These are phyloP conservation scores for Stictocephala bisonia DNA, from an alignment of 2,888 invertebrate genomes.

Conservation along the genomic window DNA sequence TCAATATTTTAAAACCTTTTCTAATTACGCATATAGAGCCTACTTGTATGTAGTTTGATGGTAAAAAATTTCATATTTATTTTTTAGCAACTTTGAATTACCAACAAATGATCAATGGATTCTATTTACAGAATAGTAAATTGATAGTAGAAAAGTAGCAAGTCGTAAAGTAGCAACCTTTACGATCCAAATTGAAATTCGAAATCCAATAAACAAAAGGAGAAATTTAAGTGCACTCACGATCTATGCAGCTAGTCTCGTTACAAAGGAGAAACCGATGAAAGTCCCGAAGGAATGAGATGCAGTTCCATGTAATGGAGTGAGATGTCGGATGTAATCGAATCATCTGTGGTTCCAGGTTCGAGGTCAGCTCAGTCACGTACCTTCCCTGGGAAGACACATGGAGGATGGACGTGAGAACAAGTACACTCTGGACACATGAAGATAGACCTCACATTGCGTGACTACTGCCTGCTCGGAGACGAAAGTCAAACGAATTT, in stretches of 20 bases:
- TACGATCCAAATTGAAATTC: too few relatives aligned
- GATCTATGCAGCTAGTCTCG: conserved; percentile 22
- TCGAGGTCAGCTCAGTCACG: conserved; percentile 36
- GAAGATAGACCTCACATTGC: not conserved
- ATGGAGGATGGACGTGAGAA: conserved; percentile 38
- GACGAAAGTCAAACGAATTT: conserved; percentile 13
- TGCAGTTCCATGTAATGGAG: conserved; percentile 27
- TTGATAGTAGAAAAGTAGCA: too few relatives aligned
- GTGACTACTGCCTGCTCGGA: not conserved
- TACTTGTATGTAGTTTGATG: too few relatives aligned
- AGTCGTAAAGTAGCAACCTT: too few relatives aligned
- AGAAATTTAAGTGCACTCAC: too few relatives aligned
- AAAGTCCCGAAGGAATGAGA: not conserved
- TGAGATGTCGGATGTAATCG: conserved; percentile 31
- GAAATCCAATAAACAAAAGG: too few relatives aligned
- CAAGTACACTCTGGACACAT: conserved; percentile 7
- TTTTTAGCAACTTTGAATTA: too few relatives aligned
- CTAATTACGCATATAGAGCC: too few relatives aligned
- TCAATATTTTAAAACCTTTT: too few relatives aligned
- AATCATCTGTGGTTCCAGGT: conserved; percentile 9
- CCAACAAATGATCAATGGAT: too few relatives aligned
- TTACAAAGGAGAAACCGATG: conserved; percentile 19
- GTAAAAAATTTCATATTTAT: too few relatives aligned
- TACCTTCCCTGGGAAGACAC: conserved; percentile 4
- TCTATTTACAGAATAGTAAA: too few relatives aligned